These are phyloP conservation scores for Phataginus tetradactyla DNA, from an alignment of 2,797 vertebrate species.

Conservation along the genomic window DNA sequence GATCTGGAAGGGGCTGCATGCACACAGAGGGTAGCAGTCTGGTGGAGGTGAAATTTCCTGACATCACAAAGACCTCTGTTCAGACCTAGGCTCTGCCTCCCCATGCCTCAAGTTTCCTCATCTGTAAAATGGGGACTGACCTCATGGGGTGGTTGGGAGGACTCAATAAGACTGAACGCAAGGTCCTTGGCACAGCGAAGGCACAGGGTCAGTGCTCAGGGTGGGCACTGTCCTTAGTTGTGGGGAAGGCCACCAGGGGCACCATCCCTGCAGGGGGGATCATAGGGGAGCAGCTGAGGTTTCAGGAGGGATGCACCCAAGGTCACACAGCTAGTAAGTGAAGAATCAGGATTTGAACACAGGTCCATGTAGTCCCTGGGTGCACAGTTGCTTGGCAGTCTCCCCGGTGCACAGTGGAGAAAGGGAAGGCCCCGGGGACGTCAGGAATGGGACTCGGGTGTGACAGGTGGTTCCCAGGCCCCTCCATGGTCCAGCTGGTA, in stretches of 20 bases:
- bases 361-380: background rate
- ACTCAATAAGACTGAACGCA: accelerated
- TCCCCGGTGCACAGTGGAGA: background rate
- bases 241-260: too few species aligned
- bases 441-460: background rate
- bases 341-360: background rate
- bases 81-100: background rate
- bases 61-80: background rate
- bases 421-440: background rate
- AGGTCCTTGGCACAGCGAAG: background rate
- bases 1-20: background rate
- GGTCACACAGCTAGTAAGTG: background rate
- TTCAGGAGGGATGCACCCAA: background rate
- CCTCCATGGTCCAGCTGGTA: background rate
- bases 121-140: background rate
- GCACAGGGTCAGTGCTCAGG: background rate
- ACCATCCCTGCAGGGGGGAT: background rate
- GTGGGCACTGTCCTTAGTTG: background rate
- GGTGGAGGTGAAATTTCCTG: background rate
- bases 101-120: background rate
- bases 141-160: background rate
- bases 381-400: too few species aligned
- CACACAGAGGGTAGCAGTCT: background rate
- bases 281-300: background rate
- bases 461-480: background rate